Conservation (phyloP, 1,140 invertebrate genomes). For the Brachionus koreanus region DNA sequence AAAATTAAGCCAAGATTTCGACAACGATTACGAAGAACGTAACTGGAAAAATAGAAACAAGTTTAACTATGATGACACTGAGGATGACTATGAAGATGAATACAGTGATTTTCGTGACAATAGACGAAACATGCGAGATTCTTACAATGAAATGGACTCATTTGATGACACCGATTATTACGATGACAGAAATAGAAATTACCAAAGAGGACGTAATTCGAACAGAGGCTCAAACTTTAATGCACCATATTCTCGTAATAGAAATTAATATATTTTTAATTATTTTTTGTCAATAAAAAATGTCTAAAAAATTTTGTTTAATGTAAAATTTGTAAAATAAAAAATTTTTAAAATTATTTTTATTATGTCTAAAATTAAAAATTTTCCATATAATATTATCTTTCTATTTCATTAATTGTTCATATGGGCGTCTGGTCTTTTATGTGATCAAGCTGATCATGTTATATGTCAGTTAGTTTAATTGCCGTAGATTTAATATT, state of each 20-base stretch:
- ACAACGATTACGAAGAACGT: background rate
- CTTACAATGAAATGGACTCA: conserved; percentile 10
- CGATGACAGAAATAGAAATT: conserved; percentile 16
- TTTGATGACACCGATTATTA: conserved; percentile 6
- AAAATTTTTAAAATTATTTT: conserved; percentile 8
- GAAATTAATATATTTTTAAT: conserved; percentile 13
- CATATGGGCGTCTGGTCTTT: too few species aligned
- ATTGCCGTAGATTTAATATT: too few species aligned
- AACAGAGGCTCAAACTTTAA: background rate
- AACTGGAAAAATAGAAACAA: conserved; percentile 29
- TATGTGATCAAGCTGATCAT: too few species aligned
- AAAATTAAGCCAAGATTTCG: conserved; percentile 15
- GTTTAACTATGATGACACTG: background rate
- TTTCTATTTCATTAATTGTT: too few species aligned
- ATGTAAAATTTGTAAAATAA: conserved; percentile 6
- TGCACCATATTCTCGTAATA: background rate
- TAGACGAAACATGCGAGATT: background rate
- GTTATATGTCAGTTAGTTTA: too few species aligned
- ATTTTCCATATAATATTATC: too few species aligned
- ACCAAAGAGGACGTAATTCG: background rate
- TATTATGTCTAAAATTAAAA: background rate
- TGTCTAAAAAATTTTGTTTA: background rate
- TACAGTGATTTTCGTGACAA: background rate
- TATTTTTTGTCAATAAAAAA: background rate
- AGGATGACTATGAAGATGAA: conserved; percentile 1